Base-by-base conservation (phyloP, 2,888 invertebrate species). In the Drosophila anomalata region DNA sequence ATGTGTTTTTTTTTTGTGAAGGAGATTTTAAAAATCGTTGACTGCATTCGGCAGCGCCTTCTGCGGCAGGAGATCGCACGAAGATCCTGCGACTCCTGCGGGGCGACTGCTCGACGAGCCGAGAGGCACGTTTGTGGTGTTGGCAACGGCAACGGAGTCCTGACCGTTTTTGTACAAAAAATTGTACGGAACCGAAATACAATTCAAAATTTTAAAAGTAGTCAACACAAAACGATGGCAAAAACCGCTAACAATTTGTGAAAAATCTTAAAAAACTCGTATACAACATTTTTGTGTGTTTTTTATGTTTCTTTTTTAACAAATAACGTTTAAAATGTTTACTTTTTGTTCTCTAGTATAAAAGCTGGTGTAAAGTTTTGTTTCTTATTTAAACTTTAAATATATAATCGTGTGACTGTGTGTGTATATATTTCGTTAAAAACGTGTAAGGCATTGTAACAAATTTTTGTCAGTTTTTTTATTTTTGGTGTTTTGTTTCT, bases 91-190 rank as follows among this genome's bases (percentile, higher is more conserved):
- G 66, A 73, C 69, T 72, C 67, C 73, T 50, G 53, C 53, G 48
- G 20, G 56, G 77, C 75, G 59, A 56, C 76, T 80, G 84, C 81
- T 68, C 82, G 80, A 66, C 79, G 79, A 79, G 81, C 79, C 84
- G 88, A 89, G 88, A 89, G 88, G 88, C 88, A 89, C 88, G 88
- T 84, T 84, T 89, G 89, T 87, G 89, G 87, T 85, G 88, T 77
- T 65, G 41, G 41, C 41, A 42, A 42, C 22, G 60, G 77, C 78
- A 82, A 70, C 69, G 69, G 60, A 68, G 60, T 44, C 44, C 82
- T 74, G 74, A 75, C 62, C 79, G 79, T 84, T 80, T 79, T 83
- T 80, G 79, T 77, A 82, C 79, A 79, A 77, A 60, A 73, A 84
- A 84, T 81, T 84, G 79, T 82, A 79, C 79, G 73, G 73, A 85